Percentiles rank a stretch among this genome's conserved stretches.
Evolutionary conservation across 1,140 invertebrate genomes (phyloP).

Genomic region (Leptopilina boulardi): DNA sequence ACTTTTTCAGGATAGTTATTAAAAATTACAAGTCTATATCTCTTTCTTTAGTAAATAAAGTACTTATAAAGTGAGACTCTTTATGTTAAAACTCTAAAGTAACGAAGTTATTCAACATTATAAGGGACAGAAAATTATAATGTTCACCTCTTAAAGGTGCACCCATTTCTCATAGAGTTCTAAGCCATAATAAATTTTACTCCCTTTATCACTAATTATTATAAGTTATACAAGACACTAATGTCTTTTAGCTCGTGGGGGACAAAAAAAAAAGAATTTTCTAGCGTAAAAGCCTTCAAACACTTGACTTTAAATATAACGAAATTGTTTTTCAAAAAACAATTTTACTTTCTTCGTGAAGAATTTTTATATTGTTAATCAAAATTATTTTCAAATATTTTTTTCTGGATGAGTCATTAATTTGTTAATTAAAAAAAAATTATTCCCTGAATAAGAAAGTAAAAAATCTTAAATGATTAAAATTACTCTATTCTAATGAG

Average conservation of each 20-base stretch:
- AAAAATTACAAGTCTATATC: neutral
- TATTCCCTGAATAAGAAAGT: neutral
- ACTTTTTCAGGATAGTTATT: too few relatives aligned
- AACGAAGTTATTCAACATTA: constrained; percentile 4
- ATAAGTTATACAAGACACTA: neutral
- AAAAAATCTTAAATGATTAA: neutral
- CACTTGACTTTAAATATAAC: too few relatives aligned
- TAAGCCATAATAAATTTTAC: neutral
- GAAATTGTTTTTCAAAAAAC: too few relatives aligned
- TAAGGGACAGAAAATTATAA: constrained; percentile 12
- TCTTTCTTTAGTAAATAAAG: constrained; percentile 5
- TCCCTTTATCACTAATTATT: neutral
- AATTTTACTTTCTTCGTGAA: too few relatives aligned
- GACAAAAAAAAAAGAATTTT: too few relatives aligned
- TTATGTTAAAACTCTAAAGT: neutral
- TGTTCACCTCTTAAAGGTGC: neutral
- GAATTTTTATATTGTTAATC: too few relatives aligned
- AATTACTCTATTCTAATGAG: neutral
- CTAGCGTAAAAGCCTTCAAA: too few relatives aligned
- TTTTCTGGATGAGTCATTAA: too few relatives aligned
- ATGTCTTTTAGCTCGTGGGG: too few relatives aligned
- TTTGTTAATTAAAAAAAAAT: too few relatives aligned
- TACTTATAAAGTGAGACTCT: neutral
- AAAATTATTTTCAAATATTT: too few relatives aligned
- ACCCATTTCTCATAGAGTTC: neutral